Percentiles rank a stretch among this genome's conserved stretches.
These are phyloP conservation scores for Archaeoteleia sp. DNA, from an alignment of 2,888 invertebrate genomes.

Conservation along the genomic window DNA sequence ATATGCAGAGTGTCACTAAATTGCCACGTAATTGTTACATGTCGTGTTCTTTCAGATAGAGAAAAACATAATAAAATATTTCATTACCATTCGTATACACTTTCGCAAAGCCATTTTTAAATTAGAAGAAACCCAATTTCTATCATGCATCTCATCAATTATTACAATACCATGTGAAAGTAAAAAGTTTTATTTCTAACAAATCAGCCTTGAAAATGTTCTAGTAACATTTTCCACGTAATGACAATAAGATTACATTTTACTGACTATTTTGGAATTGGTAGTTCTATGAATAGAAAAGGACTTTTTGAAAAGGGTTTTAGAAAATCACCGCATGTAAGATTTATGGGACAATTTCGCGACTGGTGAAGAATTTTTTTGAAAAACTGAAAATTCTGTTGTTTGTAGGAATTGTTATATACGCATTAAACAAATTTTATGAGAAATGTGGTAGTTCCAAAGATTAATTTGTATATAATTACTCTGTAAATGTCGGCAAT, in stretches of 20 bases:
- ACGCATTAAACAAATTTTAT: no score
- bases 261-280: constrained; percentile 48
- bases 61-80: constrained; percentile 16
- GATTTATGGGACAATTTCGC: constrained; percentile 47
- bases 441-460: no score
- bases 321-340: constrained; percentile 36
- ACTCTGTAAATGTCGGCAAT: constrained; percentile 46
- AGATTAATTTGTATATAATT: no score
- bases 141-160: constrained; percentile 27
- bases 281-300: constrained; percentile 29
- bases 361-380: constrained; percentile 12
- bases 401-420: constrained; percentile 13
- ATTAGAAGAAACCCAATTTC: background rate
- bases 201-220: constrained; percentile 40
- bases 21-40: constrained; percentile 53
- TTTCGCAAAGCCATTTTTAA: constrained; percentile 25
- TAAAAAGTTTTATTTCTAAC: constrained; percentile 42
- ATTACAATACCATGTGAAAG: no score
- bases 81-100: constrained; percentile 14
- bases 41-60: constrained; percentile 39
- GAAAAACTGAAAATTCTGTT: constrained; percentile 28
- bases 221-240: constrained; percentile 40
- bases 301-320: constrained; percentile 11
- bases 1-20: constrained; percentile 25
- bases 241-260: constrained; percentile 48